phyloP scores from a whole-genome alignment of 2,113 vertebrate genomes.

The Pyxicephalus adspersus region DNA sequence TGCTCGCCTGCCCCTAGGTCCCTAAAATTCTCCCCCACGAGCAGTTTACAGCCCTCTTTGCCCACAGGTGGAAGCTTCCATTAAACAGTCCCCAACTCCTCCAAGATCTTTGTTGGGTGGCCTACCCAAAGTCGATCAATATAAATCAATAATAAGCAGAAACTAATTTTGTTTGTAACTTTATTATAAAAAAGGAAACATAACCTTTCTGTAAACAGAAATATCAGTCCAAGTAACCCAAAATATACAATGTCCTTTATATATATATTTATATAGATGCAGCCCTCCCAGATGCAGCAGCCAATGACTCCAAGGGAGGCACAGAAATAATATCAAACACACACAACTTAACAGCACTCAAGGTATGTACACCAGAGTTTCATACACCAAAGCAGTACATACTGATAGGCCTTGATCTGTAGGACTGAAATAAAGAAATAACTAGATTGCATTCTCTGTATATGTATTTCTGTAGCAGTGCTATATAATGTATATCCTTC shows the following conservation, averaged over 20 bases:
- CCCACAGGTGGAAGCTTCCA: too few species aligned
- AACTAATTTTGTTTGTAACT: not conserved
- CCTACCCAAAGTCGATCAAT: too few species aligned
- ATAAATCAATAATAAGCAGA: not conserved
- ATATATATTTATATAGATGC: slow-evolving; percentile 4
- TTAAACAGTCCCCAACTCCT: too few species aligned
- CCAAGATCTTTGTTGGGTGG: too few species aligned
- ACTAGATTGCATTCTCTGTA: not conserved
- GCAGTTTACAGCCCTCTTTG: too few species aligned
- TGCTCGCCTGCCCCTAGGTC: too few species aligned
- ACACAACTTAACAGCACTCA: not conserved
- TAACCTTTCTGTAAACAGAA: slow-evolving; percentile 46
- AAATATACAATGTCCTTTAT: slow-evolving; percentile 33
- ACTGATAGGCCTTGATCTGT: not conserved
- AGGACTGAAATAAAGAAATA: not conserved
- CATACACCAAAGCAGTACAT: not conserved
- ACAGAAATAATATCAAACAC: not conserved
- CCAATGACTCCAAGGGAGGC: slow-evolving; percentile 22
- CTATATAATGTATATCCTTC: too few species aligned
- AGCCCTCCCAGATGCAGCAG: slow-evolving; percentile 7
- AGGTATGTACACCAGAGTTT: not conserved
- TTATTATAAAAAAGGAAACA: slow-evolving; percentile 48
- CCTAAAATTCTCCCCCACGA: too few species aligned
- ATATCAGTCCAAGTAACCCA: not conserved
- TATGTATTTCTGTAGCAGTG: not conserved